These are phyloP conservation scores for Danaus plexippus DNA, from an alignment of 1,140 invertebrate genomes.

Conservation along the genomic window DNA sequence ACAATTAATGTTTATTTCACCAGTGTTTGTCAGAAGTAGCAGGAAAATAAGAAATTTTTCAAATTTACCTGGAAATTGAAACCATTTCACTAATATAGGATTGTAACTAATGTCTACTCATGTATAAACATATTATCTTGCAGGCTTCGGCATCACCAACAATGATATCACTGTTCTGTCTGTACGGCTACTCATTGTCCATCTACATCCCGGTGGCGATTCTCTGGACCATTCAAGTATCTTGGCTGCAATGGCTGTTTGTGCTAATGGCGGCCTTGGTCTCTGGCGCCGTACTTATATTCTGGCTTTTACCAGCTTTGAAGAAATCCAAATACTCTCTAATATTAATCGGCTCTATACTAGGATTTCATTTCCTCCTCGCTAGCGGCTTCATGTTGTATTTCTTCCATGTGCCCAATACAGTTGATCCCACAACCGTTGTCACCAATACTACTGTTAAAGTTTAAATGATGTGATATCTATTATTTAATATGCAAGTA, in stretches of 20 bases:
- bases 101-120: neutral
- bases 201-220: slow-evolving; percentile 96
- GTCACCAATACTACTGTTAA: slow-evolving; percentile 19
- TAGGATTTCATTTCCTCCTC: slow-evolving; percentile 84
- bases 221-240: slow-evolving; percentile 90
- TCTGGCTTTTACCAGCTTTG: slow-evolving; percentile 85
- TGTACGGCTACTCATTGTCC: slow-evolving; percentile 95
- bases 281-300: slow-evolving; percentile 88
- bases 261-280: slow-evolving; percentile 84
- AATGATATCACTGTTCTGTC: slow-evolving; percentile 88
- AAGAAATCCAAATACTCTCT: slow-evolving; percentile 77
- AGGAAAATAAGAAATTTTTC: no score
- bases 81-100: no score
- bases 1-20: no score
- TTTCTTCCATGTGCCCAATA: slow-evolving; percentile 54
- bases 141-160: slow-evolving; percentile 75
- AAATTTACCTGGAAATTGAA: no score
- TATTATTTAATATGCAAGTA: slow-evolving; percentile 1
- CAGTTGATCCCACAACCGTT: slow-evolving; percentile 9
- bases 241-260: slow-evolving; percentile 89
- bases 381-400: slow-evolving; percentile 89
- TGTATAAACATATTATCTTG: slow-evolving; percentile 31
- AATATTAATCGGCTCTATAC: slow-evolving; percentile 77
- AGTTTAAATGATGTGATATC: slow-evolving; percentile 10
- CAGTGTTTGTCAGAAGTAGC: no score